Percentiles rank a stretch among this genome's conserved stretches.
phyloP scores from a whole-genome alignment of 2,113 vertebrate genomes.

The Tyrannus savana region DNA sequence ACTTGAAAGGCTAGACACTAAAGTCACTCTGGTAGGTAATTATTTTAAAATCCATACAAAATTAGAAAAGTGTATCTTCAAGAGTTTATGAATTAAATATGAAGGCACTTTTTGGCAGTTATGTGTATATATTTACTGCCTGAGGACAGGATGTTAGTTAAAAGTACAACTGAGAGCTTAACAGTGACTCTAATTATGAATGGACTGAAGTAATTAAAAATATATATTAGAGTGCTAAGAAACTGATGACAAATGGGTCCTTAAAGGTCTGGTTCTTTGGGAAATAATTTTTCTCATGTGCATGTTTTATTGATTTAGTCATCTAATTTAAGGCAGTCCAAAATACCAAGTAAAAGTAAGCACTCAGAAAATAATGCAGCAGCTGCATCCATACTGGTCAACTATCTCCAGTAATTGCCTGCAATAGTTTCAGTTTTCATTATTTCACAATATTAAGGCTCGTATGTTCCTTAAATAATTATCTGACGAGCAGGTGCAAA shows the following conservation, averaged over 20 bases:
- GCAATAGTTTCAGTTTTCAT: neutral
- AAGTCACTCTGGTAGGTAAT: neutral
- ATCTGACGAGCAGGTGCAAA: slow-evolving; percentile 10
- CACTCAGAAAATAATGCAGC: neutral
- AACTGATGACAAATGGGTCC: neutral
- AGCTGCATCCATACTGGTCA: neutral
- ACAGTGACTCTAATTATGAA: slow-evolving; percentile 8
- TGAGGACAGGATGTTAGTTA: slow-evolving; percentile 6
- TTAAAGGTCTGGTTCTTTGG: neutral
- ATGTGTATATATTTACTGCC: slow-evolving; percentile 10
- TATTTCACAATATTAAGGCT: neutral
- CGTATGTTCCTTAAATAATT: slow-evolving; percentile 11
- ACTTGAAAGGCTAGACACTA: neutral
- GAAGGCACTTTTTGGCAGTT: slow-evolving; percentile 57
- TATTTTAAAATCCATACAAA: slow-evolving; percentile 16
- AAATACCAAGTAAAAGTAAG: neutral
- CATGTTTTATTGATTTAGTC: neutral
- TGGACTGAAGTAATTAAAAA: slow-evolving; percentile 37
- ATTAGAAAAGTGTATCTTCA: slow-evolving; percentile 9
- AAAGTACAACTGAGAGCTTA: slow-evolving; percentile 22
- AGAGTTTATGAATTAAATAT: slow-evolving; percentile 45
- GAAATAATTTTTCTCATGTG: neutral
- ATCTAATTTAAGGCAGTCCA: neutral
- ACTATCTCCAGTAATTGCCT: neutral
- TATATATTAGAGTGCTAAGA: neutral